A percentile compares a stretch with the other conserved stretches of the same genome.
These are phyloP conservation scores for Montipora capitata DNA, from an alignment of 92 coral and sea anemone genomes.

Conservation along the genomic window DNA sequence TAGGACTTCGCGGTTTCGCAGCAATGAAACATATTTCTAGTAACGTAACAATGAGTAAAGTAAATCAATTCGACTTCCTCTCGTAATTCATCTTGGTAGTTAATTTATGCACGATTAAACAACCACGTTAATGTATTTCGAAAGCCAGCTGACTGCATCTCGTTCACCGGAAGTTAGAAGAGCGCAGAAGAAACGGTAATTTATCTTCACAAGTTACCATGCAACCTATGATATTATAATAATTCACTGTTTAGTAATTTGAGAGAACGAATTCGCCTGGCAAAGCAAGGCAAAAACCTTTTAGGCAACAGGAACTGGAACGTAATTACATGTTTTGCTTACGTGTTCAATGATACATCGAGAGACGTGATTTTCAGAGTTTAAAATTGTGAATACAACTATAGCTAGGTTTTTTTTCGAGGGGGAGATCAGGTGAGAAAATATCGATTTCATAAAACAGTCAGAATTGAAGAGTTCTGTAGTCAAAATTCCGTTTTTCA, in stretches of 20 bases:
- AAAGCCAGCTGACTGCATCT: conserved; percentile 42
- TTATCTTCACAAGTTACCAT: not conserved
- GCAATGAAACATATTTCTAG: not conserved
- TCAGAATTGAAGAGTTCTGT: no score
- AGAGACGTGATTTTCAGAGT: not conserved
- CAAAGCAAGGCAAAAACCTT: not conserved
- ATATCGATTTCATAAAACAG: not conserved
- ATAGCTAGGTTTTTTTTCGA: not conserved
- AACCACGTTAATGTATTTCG: conserved; percentile 4
- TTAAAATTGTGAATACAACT: not conserved
- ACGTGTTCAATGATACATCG: no score
- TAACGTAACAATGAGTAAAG: not conserved
- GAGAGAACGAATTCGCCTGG: not conserved
- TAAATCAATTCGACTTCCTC: conserved; percentile 14
- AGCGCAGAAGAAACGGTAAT: not conserved
- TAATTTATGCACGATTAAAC: conserved; percentile 27
- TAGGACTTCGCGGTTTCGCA: not conserved
- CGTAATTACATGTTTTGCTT: not conserved
- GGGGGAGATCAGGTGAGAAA: not conserved
- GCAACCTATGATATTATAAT: not conserved
- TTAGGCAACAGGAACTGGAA: not conserved
- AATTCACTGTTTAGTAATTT: not conserved
- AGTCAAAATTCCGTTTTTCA: no score
- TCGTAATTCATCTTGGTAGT: not conserved
- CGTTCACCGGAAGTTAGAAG: conserved; percentile 21